Percentiles rank a stretch among this genome's conserved stretches.
Conservation (phyloP, 2,888 invertebrate genomes). For the Cyclophora punctaria region DNA sequence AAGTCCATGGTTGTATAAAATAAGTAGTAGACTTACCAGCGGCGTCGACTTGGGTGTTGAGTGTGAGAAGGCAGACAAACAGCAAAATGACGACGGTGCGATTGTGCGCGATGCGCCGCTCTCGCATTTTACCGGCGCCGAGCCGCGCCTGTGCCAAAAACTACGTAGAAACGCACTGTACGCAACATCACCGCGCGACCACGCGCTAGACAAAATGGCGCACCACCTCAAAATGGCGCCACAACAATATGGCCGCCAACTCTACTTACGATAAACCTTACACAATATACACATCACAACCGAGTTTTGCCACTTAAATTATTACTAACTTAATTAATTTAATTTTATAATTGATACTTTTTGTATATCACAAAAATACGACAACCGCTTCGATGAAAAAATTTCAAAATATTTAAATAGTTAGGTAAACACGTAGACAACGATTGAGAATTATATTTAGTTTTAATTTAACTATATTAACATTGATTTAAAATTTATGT, state of each 20-base stretch:
- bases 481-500: slow-evolving; percentile 29
- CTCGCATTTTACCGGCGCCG: slow-evolving; percentile 74
- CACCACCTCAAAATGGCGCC: slow-evolving; percentile 9
- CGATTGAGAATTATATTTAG: slow-evolving; percentile 31
- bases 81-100: slow-evolving; percentile 66
- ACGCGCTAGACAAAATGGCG: slow-evolving; percentile 34
- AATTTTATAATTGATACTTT: slow-evolving; percentile 32
- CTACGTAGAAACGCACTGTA: slow-evolving; percentile 55
- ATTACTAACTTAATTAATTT: slow-evolving; percentile 23
- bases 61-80: slow-evolving; percentile 63
- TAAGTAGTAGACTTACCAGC: slow-evolving; percentile 49
- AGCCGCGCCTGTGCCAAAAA: slow-evolving; percentile 69
- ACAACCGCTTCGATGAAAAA: slow-evolving; percentile 74
- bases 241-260: slow-evolving; percentile 21
- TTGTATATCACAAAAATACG: slow-evolving; percentile 71
- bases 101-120: slow-evolving; percentile 63
- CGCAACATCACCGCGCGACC: slow-evolving; percentile 56
- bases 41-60: slow-evolving; percentile 62
- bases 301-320: slow-evolving; percentile 69
- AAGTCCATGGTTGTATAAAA: slow-evolving; percentile 23
- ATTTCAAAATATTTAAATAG: slow-evolving; percentile 46
- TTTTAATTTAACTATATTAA: slow-evolving; percentile 37
- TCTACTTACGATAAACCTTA: slow-evolving; percentile 62
- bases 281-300: slow-evolving; percentile 72
- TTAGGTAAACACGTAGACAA: slow-evolving; percentile 55